A percentile compares a stretch with the other conserved stretches of the same genome.
Conservation (phyloP, 2,797 vertebrate species). For the Eulemur mongoz region DNA sequence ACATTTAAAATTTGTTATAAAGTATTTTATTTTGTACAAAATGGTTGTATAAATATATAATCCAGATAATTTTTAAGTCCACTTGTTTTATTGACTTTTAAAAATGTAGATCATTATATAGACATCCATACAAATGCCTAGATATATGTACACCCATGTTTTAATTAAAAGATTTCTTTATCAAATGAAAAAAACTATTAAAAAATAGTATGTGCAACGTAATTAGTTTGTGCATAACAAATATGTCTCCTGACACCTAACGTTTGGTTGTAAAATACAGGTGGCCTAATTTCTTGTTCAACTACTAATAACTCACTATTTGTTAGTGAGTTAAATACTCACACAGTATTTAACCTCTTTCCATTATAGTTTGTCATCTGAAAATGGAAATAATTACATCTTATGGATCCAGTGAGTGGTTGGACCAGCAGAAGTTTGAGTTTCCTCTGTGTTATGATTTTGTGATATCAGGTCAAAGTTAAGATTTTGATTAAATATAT, state of each 20-base stretch:
- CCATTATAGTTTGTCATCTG: neutral
- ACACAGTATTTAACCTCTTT: neutral
- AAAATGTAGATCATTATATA: neutral
- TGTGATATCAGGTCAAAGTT: neutral
- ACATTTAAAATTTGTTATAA: neutral
- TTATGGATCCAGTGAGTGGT: neutral
- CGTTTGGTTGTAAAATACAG: neutral
- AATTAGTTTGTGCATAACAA: neutral
- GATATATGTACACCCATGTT: neutral
- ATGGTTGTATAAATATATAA: neutral
- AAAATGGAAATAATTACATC: neutral
- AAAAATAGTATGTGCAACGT: neutral
- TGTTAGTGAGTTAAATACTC: neutral
- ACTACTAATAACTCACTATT: neutral
- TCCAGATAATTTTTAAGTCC: neutral
- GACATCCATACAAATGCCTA: neutral
- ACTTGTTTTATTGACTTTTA: neutral
- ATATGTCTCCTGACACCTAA: neutral
- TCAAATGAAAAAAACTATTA: neutral
- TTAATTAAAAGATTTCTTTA: neutral
- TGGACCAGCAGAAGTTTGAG: neutral
- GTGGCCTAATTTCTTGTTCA: neutral
- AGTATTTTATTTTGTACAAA: neutral
- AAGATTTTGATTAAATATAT: neutral
- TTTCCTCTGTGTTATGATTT: neutral